Evolutionary conservation across 1,140 invertebrate genomes (phyloP).

Genomic region (Magallana ariakensis): DNA sequence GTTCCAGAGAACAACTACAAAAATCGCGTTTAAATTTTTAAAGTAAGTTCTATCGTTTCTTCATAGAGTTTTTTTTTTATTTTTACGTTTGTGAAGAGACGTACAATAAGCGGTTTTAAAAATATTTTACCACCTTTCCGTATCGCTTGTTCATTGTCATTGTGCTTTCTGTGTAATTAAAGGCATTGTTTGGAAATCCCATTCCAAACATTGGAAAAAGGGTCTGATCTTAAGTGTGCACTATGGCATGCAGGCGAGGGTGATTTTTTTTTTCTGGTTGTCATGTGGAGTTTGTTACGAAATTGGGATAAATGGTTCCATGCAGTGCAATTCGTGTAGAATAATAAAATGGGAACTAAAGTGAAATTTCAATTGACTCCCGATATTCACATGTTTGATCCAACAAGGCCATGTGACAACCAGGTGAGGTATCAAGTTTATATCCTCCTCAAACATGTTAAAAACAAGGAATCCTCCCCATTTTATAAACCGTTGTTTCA

Average conservation of each 20-base stretch:
- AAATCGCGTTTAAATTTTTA: neutral
- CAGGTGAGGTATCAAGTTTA: neutral
- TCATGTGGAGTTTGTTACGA: neutral
- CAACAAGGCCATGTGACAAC: neutral
- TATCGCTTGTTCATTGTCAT: neutral
- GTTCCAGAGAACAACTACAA: neutral
- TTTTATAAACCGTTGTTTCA: neutral
- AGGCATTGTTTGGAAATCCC: neutral
- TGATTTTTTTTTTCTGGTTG: neutral
- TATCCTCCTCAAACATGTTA: neutral
- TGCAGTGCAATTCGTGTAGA: too few species aligned
- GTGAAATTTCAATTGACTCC: constrained; percentile 18
- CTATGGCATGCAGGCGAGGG: neutral
- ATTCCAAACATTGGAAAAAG: neutral
- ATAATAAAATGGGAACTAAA: constrained; percentile 6
- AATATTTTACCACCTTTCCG: constrained; percentile 23
- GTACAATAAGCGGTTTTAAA: neutral
- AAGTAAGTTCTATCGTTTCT: neutral
- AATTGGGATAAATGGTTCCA: neutral
- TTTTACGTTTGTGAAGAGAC: neutral
- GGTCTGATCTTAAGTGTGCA: neutral
- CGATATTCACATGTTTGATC: neutral
- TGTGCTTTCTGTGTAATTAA: constrained; percentile 21
- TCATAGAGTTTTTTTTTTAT: neutral
- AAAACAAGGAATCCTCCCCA: neutral